Evolutionary conservation across 2,113 vertebrate genomes (phyloP).

Genomic region (Carettochelys insculpta): DNA sequence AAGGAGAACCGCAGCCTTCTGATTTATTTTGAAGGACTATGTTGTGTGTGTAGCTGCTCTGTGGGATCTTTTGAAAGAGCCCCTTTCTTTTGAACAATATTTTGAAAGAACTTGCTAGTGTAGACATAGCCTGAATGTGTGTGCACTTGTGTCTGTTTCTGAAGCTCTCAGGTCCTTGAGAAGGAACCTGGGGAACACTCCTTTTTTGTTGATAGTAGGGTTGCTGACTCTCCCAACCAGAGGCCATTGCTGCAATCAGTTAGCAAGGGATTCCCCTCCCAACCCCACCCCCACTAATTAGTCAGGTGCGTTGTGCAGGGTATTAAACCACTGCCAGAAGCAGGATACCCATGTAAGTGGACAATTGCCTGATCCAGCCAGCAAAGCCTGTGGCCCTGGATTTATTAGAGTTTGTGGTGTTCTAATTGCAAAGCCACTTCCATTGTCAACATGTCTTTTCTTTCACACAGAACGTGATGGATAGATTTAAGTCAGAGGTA

Average conservation of each 20-base stretch:
- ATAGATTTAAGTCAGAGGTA: conserved; percentile 48
- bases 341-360: background rate
- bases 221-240: no score
- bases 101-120: no score
- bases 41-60: no score
- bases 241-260: no score
- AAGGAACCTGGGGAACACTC: background rate
- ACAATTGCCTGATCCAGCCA: background rate
- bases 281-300: background rate
- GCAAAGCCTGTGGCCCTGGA: background rate
- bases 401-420: background rate
- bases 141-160: no score
- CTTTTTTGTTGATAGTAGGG: background rate
- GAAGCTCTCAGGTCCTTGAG: background rate
- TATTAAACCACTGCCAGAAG: background rate
- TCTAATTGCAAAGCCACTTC: conserved; percentile 47
- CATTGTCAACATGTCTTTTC: conserved; percentile 40
- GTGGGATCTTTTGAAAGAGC: no score
- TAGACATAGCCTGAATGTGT: no score
- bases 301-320: background rate
- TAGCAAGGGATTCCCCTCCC: background rate
- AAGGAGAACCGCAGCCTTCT: no score
- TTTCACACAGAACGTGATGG: conserved; percentile 52
- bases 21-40: no score
- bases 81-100: no score